A percentile compares a stretch with the other conserved stretches of the same genome.
Conservation (phyloP, 2,888 invertebrate genomes). For the Syrista parreyssii region DNA sequence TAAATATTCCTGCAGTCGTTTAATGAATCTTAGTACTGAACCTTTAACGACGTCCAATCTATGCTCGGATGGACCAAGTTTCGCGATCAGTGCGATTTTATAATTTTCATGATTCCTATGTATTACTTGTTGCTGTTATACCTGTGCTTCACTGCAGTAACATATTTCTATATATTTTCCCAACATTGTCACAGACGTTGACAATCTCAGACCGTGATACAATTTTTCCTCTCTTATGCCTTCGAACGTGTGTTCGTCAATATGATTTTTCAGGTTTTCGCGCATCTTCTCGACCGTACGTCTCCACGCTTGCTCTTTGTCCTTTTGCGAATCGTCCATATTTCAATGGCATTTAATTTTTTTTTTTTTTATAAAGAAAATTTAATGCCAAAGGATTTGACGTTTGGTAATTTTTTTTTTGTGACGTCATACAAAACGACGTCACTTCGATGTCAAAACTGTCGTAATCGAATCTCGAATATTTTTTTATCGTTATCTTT, state of each 20-base stretch:
- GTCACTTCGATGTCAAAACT: neutral
- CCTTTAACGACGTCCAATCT: neutral
- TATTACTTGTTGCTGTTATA: constrained; percentile 5
- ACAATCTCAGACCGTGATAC: constrained; percentile 41
- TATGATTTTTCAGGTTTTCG: constrained; percentile 27
- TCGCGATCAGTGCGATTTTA: neutral
- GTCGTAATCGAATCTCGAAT: neutral
- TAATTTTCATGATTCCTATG: neutral
- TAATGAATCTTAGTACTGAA: neutral
- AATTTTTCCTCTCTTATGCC: constrained; percentile 36
- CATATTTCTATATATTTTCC: constrained; percentile 35
- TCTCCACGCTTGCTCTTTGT: constrained; percentile 23
- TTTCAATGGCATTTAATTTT: neutral
- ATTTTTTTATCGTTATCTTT: neutral
- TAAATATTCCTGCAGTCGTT: constrained; percentile 38
- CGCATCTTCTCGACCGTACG: constrained; percentile 27
- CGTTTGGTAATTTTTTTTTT: neutral
- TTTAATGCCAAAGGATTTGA: neutral
- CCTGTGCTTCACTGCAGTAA: constrained; percentile 38
- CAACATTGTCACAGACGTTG: constrained; percentile 28
- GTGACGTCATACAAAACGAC: neutral
- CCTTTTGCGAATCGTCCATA: neutral
- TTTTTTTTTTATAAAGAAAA: neutral
- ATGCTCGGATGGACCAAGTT: neutral
- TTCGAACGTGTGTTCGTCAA: constrained; percentile 30